A percentile compares a stretch with the other conserved stretches of the same genome.
Conservation (phyloP, 2,888 invertebrate genomes). For the Labia minor region DNA sequence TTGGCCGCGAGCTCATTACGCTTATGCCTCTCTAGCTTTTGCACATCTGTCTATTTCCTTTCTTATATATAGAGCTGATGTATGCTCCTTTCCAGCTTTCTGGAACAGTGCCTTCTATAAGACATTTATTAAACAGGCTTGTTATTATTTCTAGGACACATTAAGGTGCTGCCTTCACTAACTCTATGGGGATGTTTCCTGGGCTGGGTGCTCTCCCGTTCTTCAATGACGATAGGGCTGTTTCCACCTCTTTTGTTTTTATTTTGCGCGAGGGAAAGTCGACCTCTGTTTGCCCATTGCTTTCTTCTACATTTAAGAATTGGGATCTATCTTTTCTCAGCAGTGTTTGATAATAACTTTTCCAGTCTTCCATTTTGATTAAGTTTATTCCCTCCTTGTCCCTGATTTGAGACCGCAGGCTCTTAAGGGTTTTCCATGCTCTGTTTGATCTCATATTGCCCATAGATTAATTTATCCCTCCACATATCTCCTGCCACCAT, state of each 20-base stretch:
- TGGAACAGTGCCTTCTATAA: neutral
- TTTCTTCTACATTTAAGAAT: neutral
- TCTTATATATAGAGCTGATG: neutral
- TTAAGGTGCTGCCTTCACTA: neutral
- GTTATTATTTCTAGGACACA: neutral
- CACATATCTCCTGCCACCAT: neutral
- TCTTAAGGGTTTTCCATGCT: neutral
- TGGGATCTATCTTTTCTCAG: neutral
- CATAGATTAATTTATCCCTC: neutral
- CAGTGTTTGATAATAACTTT: neutral
- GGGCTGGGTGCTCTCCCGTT: no score
- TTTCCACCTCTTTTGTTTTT: neutral
- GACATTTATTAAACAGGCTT: neutral
- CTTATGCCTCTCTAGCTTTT: neutral
- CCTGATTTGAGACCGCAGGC: neutral
- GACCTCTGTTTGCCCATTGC: neutral
- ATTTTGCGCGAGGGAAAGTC: neutral
- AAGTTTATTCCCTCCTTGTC: neutral
- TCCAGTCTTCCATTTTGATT: neutral
- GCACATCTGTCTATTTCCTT: neutral
- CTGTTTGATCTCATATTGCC: neutral
- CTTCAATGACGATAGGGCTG: neutral
- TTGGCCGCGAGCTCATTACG: no score
- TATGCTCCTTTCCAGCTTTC: neutral
- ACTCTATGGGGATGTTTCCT: neutral